Evolutionary conservation across 2,797 vertebrate genomes (phyloP).

Genomic region (Microctenopoma steveboyesi): DNA sequence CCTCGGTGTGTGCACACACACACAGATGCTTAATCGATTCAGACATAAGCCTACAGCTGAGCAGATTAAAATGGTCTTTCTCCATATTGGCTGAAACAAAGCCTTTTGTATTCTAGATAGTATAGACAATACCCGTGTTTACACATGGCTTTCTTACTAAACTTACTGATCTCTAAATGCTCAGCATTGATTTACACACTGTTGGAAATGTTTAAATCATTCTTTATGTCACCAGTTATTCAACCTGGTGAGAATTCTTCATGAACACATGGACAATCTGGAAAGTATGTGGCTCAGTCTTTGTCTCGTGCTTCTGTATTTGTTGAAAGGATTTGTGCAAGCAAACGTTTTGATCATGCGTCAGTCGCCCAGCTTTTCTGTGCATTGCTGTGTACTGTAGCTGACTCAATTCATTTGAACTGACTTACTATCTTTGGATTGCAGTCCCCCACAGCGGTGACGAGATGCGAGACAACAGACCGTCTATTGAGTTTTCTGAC

Average conservation of each 20-base stretch:
- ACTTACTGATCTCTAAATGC: not conserved
- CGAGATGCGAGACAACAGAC: constrained; percentile 81
- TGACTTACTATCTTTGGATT: constrained; percentile 43
- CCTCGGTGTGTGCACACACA: not conserved
- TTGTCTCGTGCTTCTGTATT: constrained; percentile 19
- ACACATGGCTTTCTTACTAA: not conserved
- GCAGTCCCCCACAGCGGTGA: constrained; percentile 91
- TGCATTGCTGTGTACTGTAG: not conserved
- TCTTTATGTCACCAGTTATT: constrained; percentile 94
- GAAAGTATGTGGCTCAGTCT: constrained; percentile 90
- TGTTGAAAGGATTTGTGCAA: constrained; percentile 16
- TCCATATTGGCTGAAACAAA: not conserved
- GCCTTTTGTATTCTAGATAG: not conserved
- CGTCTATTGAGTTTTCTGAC: constrained; percentile 85
- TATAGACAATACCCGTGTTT: not conserved
- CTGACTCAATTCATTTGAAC: not conserved
- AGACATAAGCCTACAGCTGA: not conserved
- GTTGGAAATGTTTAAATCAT: constrained; percentile 35
- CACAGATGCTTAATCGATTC: not conserved
- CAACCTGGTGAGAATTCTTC: constrained; percentile 99
- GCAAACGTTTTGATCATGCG: not conserved
- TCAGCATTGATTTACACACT: not conserved
- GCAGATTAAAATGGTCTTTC: not conserved
- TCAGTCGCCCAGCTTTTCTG: not conserved
- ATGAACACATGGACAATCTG: constrained; percentile 99